Evolutionary conservation across 1,140 invertebrate species (phyloP).

Genomic region (Hylaeus anthracinus): DNA sequence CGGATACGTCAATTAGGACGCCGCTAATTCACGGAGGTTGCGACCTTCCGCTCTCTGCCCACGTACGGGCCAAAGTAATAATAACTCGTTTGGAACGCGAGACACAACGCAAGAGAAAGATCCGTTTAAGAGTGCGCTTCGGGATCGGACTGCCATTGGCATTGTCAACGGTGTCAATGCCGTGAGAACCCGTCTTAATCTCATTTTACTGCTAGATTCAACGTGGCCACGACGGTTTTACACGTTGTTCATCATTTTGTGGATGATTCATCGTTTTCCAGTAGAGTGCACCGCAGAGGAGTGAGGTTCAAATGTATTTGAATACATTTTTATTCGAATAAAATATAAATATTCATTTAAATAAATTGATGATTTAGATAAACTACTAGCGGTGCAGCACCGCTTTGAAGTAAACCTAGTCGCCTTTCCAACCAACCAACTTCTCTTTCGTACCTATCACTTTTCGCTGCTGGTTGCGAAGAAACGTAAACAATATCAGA

Average conservation of each 20-base stretch:
- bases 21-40: slow-evolving; percentile 63
- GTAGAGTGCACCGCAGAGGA: no score
- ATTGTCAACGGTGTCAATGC: slow-evolving; percentile 59
- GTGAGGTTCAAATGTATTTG: no score
- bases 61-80: slow-evolving; percentile 41
- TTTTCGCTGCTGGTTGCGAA: no score
- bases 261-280: no score
- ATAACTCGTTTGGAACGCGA: slow-evolving; percentile 28
- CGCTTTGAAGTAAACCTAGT: no score
- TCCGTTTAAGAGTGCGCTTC: slow-evolving; percentile 1
- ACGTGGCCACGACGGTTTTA: slow-evolving; percentile 30
- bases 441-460: no score
- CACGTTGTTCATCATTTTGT: neutral
- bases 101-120: slow-evolving; percentile 2
- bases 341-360: no score
- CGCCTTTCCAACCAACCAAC: no score
- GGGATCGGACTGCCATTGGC: slow-evolving; percentile 30
- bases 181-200: slow-evolving; percentile 18
- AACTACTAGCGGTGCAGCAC: no score
- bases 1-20: slow-evolving; percentile 70
- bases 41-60: slow-evolving; percentile 65
- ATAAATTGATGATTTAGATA: no score
- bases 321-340: no score
- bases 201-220: slow-evolving; percentile 9
- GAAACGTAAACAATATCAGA: no score